phyloP scores from a whole-genome alignment of 2,113 vertebrate genomes.

The Tetrax tetrax region DNA sequence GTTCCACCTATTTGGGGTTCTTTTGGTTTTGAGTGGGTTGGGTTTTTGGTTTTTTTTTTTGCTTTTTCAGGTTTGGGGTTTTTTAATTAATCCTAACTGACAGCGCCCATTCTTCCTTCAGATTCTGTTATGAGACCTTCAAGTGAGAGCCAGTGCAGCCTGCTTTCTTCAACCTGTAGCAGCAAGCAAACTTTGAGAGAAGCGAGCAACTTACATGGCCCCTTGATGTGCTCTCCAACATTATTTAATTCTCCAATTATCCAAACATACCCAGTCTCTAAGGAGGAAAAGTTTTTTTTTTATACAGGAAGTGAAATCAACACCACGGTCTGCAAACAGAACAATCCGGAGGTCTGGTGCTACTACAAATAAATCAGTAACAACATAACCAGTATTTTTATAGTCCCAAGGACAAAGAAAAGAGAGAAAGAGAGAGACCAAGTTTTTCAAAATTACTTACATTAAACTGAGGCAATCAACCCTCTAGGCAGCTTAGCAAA shows the following conservation, averaged over 20 bases:
- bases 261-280: not conserved
- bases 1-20: fast-evolving
- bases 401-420: not conserved
- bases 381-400: not conserved
- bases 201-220: not conserved
- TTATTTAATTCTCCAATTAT: fast-evolving
- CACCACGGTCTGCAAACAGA: not conserved
- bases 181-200: not conserved
- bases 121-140: not conserved
- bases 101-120: not conserved
- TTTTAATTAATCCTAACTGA: not conserved
- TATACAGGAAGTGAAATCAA: not conserved
- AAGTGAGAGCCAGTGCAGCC: not conserved
- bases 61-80: not conserved
- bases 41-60: not conserved
- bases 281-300: not conserved
- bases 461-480: not conserved
- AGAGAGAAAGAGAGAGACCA: not conserved
- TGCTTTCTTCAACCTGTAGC: not conserved
- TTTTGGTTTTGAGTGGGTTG: not conserved
- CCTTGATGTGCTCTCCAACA: not conserved
- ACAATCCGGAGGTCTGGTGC: not conserved
- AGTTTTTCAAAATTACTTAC: constrained; percentile 22
- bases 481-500: not conserved
- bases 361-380: not conserved